Evolutionary conservation across 2,888 invertebrate genomes (phyloP), one percentile per base, ranked within the genome.

Genomic region (Nezara viridula): DNA sequence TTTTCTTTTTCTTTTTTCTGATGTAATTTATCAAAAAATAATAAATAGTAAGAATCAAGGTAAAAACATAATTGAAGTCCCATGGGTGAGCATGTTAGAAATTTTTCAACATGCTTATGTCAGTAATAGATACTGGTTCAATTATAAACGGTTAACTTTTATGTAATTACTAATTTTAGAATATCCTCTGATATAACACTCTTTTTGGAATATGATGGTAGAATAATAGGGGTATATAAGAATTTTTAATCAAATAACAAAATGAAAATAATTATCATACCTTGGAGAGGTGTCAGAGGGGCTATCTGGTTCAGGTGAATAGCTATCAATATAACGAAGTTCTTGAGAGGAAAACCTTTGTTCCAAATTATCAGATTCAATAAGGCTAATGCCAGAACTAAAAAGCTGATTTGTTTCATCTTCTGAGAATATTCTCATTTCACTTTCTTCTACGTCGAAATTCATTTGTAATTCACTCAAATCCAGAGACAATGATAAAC

Each of bases 351-450:
- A 93, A 90, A 97, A 93, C 92, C 96, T 96, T 92, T 96, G 96
- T 91, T 97, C 97, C 0, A 97, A 93, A 87, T 96, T 94, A 12
- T 95, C 95, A 40, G 89, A 91, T n/a, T 32, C 81, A 50, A 89
- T 89, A 44, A 90, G 87, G 27, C 90, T 90, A n/a, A 89, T 89
- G 37, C 90, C 90, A 40, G 90, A 90, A 89, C 91, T 92, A 89
- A 92, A 92, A 47, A 92, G 89, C 90, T 91, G 91, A 87, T 91
- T 91, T 90, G 95, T 95, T 92, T 97, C 97, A 92, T 97, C 97
- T 92, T 97, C 97, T n/a, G 97, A 97, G 93, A 97, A 97, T 93
- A 97, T 97, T 92, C 96, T 95, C 95, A 96, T 96, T 93, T 97
- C 97, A 0, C 96, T 94, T 92, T 97, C 97, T 92, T 97, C 97